Evolutionary conservation across 2,113 vertebrate genomes (phyloP).

Genomic region (Hippocampus barbouri): DNA sequence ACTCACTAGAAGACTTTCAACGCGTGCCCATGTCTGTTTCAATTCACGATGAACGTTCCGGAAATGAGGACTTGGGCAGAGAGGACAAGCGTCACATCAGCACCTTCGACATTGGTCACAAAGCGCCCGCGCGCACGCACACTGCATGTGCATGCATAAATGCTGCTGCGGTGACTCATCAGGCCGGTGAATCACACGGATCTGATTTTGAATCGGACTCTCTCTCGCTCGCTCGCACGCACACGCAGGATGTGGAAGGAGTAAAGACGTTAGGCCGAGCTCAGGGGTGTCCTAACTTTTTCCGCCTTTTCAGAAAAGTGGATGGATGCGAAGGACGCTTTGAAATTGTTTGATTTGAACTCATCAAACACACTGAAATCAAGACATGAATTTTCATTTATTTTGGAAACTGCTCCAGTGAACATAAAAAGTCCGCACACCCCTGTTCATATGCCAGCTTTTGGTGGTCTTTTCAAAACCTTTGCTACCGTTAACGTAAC

Average conservation of each 20-base stretch:
- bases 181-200: conserved; percentile 52
- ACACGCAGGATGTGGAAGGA: not conserved
- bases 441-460: too few species aligned
- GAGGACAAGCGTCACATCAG: conserved; percentile 51
- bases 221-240: conserved; percentile 39
- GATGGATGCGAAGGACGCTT: too few species aligned
- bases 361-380: too few species aligned
- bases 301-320: too few species aligned
- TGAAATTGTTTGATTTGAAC: too few species aligned
- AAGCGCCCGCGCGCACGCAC: conserved; percentile 3
- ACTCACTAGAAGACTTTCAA: conserved; percentile 4
- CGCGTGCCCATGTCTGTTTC: conserved; percentile 9
- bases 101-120: conserved; percentile 55
- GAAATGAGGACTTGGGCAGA: conserved; percentile 51
- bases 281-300: too few species aligned
- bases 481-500: too few species aligned
- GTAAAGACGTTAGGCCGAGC: not conserved
- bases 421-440: too few species aligned
- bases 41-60: conserved; percentile 45
- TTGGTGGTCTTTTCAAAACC: too few species aligned
- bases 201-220: conserved; percentile 55
- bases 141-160: not conserved
- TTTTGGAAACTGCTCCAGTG: too few species aligned
- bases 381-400: too few species aligned
- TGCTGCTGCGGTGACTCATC: conserved; percentile 63